A percentile compares a stretch with the other conserved stretches of the same genome.
Evolutionary conservation across 2,797 vertebrate genomes (phyloP).

Genomic region (Sebastes trivittatus): DNA sequence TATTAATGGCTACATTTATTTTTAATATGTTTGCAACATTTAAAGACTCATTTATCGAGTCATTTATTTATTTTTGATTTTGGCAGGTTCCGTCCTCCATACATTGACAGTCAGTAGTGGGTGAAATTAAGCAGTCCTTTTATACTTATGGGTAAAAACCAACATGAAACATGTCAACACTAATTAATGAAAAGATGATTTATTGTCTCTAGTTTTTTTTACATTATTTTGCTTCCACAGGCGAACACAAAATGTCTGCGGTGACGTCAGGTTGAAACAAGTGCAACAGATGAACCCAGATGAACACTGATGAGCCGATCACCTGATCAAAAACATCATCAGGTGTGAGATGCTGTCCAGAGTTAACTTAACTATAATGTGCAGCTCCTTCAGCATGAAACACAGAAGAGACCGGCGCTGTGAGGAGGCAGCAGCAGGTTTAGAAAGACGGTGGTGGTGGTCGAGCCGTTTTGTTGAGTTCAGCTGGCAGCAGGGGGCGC

Average conservation of each 20-base stretch:
- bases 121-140: neutral
- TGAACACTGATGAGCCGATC: neutral
- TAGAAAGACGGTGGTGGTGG: neutral
- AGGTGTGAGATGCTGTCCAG: neutral
- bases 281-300: neutral
- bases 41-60: too few species aligned
- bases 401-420: neutral
- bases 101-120: too few species aligned
- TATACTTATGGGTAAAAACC: neutral
- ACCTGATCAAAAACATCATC: neutral
- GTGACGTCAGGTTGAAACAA: neutral
- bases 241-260: neutral
- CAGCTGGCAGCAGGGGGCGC: constrained; percentile 76
- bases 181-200: neutral
- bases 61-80: too few species aligned
- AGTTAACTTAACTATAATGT: too few species aligned
- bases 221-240: neutral
- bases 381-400: neutral
- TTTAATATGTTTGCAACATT: too few species aligned
- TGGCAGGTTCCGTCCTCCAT: too few species aligned
- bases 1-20: too few species aligned
- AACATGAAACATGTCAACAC: neutral
- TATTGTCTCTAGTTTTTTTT: constrained; percentile 9
- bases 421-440: neutral
- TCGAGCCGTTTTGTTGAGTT: neutral